Percentiles rank a stretch among this genome's conserved stretches.
These are phyloP conservation scores for Acronicta psi DNA, from an alignment of 2,888 invertebrate species.

Conservation along the genomic window DNA sequence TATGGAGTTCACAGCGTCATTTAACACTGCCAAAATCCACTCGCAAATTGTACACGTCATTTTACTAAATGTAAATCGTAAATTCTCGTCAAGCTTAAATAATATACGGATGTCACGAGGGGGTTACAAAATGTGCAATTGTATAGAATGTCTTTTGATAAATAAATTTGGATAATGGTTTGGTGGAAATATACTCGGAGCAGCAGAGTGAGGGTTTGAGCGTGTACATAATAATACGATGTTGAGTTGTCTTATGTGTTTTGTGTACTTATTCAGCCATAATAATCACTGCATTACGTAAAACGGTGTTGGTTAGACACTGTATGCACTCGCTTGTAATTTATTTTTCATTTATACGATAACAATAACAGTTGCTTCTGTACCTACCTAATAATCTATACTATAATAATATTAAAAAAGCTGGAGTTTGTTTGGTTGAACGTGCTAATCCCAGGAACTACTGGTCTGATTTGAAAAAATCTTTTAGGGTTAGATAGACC, in stretches of 20 bases:
- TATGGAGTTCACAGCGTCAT: constrained; percentile 30
- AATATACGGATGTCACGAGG: constrained; percentile 38
- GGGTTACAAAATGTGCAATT: constrained; percentile 47
- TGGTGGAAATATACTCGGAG: constrained; percentile 21
- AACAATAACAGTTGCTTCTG: no score
- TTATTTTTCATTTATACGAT: no score
- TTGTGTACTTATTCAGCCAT: no score
- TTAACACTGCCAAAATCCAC: constrained; percentile 43
- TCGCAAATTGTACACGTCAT: constrained; percentile 49
- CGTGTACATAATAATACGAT: background rate
- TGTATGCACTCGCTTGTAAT: no score
- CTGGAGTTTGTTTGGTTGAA: no score
- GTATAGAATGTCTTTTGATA: constrained; percentile 50
- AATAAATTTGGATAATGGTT: constrained; percentile 46
- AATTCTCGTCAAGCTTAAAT: constrained; percentile 63
- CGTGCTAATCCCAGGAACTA: no score
- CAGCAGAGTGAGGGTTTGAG: constrained; percentile 14
- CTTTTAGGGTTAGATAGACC: no score
- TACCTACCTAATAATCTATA: no score
- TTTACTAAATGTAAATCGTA: constrained; percentile 68
- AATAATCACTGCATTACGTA: no score
- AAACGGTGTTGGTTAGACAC: no score
- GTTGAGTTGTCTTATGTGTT: constrained; percentile 2
- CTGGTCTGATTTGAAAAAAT: no score
- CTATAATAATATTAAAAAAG: no score